phyloP scores from a whole-genome alignment of 2,888 invertebrate species.

The Anodontia alba region DNA sequence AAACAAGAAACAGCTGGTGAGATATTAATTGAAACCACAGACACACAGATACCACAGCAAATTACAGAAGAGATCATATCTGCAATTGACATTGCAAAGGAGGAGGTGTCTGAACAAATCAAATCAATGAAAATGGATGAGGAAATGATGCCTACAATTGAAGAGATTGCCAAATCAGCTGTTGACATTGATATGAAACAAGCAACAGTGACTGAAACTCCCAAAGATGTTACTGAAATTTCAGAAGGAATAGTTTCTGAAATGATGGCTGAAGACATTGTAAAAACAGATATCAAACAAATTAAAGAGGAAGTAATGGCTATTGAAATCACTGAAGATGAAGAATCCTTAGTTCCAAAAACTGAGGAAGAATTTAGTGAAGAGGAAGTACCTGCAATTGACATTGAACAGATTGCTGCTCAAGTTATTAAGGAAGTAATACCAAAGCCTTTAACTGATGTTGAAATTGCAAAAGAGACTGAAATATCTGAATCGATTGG shows the following conservation, averaged over 20 bases:
- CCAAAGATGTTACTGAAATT: background rate
- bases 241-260: background rate
- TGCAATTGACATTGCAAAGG: background rate
- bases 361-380: too few species aligned
- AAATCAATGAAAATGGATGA: background rate
- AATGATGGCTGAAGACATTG: background rate
- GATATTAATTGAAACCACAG: background rate
- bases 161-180: background rate
- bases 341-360: background rate
- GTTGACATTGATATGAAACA: background rate
- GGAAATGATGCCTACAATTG: too few species aligned
- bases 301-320: background rate
- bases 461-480: background rate
- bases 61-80: background rate
- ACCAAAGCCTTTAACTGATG: background rate
- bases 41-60: background rate
- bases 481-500: background rate
- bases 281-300: background rate
- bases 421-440: too few species aligned
- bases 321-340: background rate
- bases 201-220: slow-evolving; percentile 8
- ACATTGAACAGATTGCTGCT: too few species aligned
- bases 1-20: slow-evolving; percentile 22
- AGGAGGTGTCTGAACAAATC: background rate
- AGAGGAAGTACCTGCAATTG: background rate